These are phyloP conservation scores for Standfussiana lucernea DNA, from an alignment of 2,888 invertebrate species.

Conservation along the genomic window DNA sequence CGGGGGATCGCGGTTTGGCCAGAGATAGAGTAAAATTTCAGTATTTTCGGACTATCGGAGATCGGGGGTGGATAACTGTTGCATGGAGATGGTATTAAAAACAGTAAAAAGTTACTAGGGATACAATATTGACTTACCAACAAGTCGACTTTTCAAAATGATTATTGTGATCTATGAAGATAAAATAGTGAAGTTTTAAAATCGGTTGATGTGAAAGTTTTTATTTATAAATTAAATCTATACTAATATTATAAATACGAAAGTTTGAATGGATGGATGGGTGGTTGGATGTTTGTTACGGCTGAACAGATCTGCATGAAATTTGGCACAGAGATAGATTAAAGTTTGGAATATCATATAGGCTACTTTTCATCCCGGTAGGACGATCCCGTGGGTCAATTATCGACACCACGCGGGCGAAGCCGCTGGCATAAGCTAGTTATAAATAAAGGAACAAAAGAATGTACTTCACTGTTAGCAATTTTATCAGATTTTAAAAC, in stretches of 20 bases:
- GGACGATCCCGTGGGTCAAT: too few species aligned
- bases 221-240: too few species aligned
- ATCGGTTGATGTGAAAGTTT: not conserved
- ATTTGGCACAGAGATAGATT: too few species aligned
- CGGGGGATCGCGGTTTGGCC: constrained; percentile 25
- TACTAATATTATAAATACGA: too few species aligned
- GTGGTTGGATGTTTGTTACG: too few species aligned
- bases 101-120: constrained; percentile 1
- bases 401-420: too few species aligned
- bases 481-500: not conserved
- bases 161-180: not conserved
- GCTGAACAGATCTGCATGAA: too few species aligned
- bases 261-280: too few species aligned
- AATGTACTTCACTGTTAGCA: not conserved
- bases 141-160: not conserved
- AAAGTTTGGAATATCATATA: too few species aligned
- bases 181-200: not conserved
- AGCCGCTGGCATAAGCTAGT: too few species aligned
- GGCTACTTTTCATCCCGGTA: too few species aligned
- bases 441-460: not conserved
- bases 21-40: constrained; percentile 51
- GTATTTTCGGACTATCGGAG: constrained; percentile 29
- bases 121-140: not conserved
- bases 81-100: not conserved
- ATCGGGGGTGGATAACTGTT: constrained; percentile 4